Base-by-base conservation (phyloP, 2,113 vertebrate genomes). In the Gracilinanus agilis region DNA sequence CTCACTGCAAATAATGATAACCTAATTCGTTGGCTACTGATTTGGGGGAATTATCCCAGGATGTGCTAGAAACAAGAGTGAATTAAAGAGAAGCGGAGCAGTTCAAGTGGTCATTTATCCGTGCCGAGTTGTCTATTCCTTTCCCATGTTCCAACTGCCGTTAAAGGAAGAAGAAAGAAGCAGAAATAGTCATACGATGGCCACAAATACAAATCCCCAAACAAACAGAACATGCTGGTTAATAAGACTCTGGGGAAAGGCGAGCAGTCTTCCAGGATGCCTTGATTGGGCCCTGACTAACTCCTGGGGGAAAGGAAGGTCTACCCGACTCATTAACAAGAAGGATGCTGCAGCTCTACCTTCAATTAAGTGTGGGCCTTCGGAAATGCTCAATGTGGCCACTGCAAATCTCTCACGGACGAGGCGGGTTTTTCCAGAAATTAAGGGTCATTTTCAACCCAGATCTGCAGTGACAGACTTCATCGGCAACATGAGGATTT, bases 201-300 rank as follows among this genome's bases (percentile, higher is more conserved):
- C 55, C 9, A 34, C 40, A 7, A 27, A 75, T 9, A 89, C 54
- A 24, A 88, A 67, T 55, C 91, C 90, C 96, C 92, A 53, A 44
- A 91, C 96, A 88, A 96, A 44, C 3, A 13, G 29, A 67, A 92
- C 61, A 90, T 54, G 67, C 49, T 92, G 92, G 91, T 54, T 95
- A 93, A 92, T 44, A 75, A 94, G 61, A 93, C 92, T 91, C 53
- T 16, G 0, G 44, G 95, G 90, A 88, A 83, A 91, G 55, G 4
- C 40, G 90, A 90, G 67, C 55, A 54, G 12, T 34, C 92, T 94
- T 92, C 90, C 96, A 61, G 89, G 55, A 83, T 94, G 54, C 92
- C 55, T 92, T 90, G 94, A n/a, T 94, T 90, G 61, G 90, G 89
- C 95, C 89, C 55, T 89, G 92, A 44, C 54, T 54, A 96, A 95